phyloP scores from a whole-genome alignment of 2,797 vertebrate genomes.

The Podarcis siculus region DNA sequence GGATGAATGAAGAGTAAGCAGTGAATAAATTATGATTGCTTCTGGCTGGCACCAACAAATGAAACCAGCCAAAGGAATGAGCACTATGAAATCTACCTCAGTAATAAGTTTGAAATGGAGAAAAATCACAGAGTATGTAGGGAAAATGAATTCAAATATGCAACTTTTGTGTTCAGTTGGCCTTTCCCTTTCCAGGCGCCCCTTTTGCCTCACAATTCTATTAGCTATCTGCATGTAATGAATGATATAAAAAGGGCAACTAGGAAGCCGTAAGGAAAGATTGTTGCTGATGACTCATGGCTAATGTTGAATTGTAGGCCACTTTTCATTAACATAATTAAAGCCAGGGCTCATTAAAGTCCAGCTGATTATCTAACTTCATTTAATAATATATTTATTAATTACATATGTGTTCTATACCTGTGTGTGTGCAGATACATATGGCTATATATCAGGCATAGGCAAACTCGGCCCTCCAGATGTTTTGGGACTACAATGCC shows the following conservation, averaged over 20 bases:
- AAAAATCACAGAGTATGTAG: not conserved
- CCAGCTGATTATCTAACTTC: conserved; percentile 68
- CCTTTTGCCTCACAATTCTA: conserved; percentile 33
- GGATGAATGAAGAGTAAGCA: not conserved
- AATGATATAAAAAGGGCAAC: conserved; percentile 69
- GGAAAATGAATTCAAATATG: not conserved
- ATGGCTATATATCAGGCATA: too few species aligned
- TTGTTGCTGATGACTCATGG: conserved; percentile 73
- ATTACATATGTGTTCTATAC: not conserved
- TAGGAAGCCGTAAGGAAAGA: conserved; percentile 70
- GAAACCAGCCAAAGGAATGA: not conserved
- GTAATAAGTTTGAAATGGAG: not conserved
- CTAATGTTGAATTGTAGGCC: conserved; percentile 61
- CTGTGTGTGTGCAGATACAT: too few species aligned
- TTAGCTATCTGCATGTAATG: conserved; percentile 61
- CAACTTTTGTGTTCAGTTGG: not conserved
- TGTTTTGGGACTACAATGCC: too few species aligned
- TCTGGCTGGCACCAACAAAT: not conserved
- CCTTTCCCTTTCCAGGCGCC: not conserved
- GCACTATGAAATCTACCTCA: not conserved
- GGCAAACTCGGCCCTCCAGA: too few species aligned
- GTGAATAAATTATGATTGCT: not conserved
- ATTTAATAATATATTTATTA: conserved; percentile 60
- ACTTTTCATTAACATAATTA: conserved; percentile 77
- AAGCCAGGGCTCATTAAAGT: conserved; percentile 69